phyloP scores from a whole-genome alignment of 2,797 vertebrate genomes.

The Podarcis siculus region DNA sequence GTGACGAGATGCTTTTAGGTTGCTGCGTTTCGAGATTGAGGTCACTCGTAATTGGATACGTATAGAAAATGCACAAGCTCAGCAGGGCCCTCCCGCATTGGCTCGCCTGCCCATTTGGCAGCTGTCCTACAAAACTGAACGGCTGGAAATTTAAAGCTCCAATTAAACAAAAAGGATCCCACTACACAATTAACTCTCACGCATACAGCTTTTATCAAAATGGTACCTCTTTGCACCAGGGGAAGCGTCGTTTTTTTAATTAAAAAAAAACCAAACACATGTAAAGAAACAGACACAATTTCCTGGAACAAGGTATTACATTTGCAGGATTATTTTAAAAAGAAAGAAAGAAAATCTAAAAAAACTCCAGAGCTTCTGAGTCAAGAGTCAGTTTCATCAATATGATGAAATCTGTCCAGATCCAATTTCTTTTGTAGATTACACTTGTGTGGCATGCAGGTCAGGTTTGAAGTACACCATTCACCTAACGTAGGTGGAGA shows the following conservation, averaged over 20 bases:
- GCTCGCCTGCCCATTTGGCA: slow-evolving; percentile 62
- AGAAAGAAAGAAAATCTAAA: background rate
- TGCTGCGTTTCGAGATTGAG: slow-evolving; percentile 55
- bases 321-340: background rate
- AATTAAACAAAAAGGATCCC: slow-evolving; percentile 41
- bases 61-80: slow-evolving; percentile 61
- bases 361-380: background rate
- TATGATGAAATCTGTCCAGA: slow-evolving; percentile 19
- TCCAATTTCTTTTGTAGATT: background rate
- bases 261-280: background rate
- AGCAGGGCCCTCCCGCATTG: slow-evolving; percentile 61
- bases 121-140: slow-evolving; percentile 48
- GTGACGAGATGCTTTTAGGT: slow-evolving; percentile 46
- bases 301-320: background rate
- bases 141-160: slow-evolving; percentile 50
- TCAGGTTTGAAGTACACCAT: background rate
- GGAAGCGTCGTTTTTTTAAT: background rate
- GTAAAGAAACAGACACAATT: background rate
- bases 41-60: slow-evolving; percentile 68
- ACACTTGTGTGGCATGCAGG: background rate
- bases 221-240: fast-evolving
- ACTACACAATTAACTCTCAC: slow-evolving; percentile 32
- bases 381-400: background rate
- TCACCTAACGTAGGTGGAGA: background rate
- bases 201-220: background rate